Base-by-base conservation (phyloP, 2,113 vertebrate genomes). In the Manacus vitellinus region DNA sequence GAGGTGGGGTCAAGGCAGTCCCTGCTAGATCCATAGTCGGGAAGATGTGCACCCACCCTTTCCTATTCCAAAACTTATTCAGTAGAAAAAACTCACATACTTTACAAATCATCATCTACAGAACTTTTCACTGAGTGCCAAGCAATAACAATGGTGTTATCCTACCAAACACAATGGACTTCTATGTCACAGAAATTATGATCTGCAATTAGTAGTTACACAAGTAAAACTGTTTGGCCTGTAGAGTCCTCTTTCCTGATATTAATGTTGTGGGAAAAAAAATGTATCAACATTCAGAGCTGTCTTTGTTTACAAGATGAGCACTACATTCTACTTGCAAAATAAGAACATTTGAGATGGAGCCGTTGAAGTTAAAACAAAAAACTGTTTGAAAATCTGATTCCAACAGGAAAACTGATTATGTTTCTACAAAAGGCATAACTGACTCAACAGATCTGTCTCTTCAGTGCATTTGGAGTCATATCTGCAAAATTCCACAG, bases 181-280 rank as follows among this genome's bases (percentile, higher is more conserved):
- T 43, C 25, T 51, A 6, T 73, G 55, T 19, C 37, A 73, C 9
- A 49, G 43, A 79, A 72, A 2, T 8, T 61, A 43, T 31, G 47
- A 30, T 19, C 12, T 58, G 28, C 90, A 85, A 82, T 52, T 10
- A 43, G 14, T 47, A 49, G 5, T 19, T 83, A 56, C 13, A 37
- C 0, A 1, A 2, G 7, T 59, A 27, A 55, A 68, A 61, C 2
- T 12, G 4, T 79, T 77, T 66, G 33, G 4, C 12, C 17, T 62
- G 17, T 62, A 80, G 0, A 91, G 0, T 1, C 2, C 9, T 30
- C 15, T 56, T 82, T 62, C 33, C 10, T 87, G 18, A 35, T 56
- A 31, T 21, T 71, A 77, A 31, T 43, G 44, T 3, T 37, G 22
- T 31, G 7, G 10, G 7, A 7, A 22, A 51, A 75, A 59, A 49